A percentile compares a stretch with the other conserved stretches of the same genome.
Conservation (phyloP, 1,140 invertebrate species). For the Trialeurodes vaporariorum region DNA sequence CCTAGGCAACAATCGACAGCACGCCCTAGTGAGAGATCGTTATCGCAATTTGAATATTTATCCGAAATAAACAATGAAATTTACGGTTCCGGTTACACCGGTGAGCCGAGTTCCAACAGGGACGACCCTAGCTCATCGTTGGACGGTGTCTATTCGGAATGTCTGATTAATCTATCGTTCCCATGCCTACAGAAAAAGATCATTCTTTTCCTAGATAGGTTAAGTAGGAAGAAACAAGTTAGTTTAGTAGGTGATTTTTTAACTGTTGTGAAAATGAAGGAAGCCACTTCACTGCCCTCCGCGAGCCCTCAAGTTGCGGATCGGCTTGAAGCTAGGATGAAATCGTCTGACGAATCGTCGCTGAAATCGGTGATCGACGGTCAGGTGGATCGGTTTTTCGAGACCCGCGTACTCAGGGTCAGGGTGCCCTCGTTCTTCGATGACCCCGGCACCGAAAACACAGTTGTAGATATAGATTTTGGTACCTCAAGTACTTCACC, state of each 20-base stretch:
- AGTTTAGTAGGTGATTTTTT: constrained; percentile 24
- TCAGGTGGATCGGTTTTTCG: constrained; percentile 24
- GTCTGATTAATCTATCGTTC: constrained; percentile 22
- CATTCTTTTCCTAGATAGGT: constrained; percentile 22
- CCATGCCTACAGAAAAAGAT: constrained; percentile 26
- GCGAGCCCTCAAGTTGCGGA: background rate
- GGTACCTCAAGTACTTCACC: constrained; percentile 12
- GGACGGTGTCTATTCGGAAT: constrained; percentile 23
- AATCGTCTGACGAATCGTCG: constrained; percentile 11
- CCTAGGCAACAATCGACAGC: too few relatives aligned
- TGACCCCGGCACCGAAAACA: background rate
- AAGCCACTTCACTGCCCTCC: background rate
- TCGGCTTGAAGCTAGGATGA: background rate
- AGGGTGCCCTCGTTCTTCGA: constrained; percentile 17
- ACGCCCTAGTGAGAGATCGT: background rate
- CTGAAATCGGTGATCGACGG: constrained; percentile 21
- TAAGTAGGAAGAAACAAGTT: constrained; percentile 21
- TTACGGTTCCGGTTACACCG: too few relatives aligned
- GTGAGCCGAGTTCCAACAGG: background rate
- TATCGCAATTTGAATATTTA: too few relatives aligned
- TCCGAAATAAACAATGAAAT: too few relatives aligned
- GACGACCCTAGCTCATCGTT: constrained; percentile 21
- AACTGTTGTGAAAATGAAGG: constrained; percentile 21
- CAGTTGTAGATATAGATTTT: constrained; percentile 20
- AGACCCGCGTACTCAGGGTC: constrained; percentile 23